Evolutionary conservation across 1,140 invertebrate genomes (phyloP).

Genomic region (Rhizoglyphus robini): DNA sequence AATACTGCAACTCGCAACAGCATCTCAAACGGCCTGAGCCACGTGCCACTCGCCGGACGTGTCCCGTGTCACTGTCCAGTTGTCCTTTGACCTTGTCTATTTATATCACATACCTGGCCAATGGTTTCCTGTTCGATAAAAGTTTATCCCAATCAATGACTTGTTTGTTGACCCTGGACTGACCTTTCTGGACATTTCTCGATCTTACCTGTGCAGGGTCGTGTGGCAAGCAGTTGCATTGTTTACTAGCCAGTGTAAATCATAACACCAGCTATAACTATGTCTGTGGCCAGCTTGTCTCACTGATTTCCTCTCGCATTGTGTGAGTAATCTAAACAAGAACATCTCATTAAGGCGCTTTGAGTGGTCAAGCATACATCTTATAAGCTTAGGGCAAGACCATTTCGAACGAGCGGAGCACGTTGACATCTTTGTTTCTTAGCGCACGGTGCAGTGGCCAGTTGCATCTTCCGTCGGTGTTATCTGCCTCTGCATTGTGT

Average conservation of each 20-base stretch:
- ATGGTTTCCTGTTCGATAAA: no score
- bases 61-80: background rate
- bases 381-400: no score
- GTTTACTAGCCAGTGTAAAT: no score
- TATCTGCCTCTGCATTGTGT: background rate
- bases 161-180: background rate
- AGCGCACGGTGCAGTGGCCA: background rate
- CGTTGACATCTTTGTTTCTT: conserved; percentile 9
- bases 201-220: no score
- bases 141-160: background rate
- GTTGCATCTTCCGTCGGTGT: conserved; percentile 7
- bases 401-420: no score
- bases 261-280: no score
- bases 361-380: no score
- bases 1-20: background rate
- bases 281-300: no score
- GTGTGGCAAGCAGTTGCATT: conserved; percentile 1
- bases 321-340: no score
- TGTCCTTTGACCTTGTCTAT: background rate
- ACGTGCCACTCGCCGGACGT: conserved; percentile 12
- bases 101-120: no score
- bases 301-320: no score
- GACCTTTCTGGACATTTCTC: background rate
- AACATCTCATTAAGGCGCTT: no score
- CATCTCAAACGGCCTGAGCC: background rate